Evolutionary conservation across 2,113 vertebrate species (phyloP), one percentile per base, ranked within the genome.

Genomic region (Ramphastos sulfuratus): DNA sequence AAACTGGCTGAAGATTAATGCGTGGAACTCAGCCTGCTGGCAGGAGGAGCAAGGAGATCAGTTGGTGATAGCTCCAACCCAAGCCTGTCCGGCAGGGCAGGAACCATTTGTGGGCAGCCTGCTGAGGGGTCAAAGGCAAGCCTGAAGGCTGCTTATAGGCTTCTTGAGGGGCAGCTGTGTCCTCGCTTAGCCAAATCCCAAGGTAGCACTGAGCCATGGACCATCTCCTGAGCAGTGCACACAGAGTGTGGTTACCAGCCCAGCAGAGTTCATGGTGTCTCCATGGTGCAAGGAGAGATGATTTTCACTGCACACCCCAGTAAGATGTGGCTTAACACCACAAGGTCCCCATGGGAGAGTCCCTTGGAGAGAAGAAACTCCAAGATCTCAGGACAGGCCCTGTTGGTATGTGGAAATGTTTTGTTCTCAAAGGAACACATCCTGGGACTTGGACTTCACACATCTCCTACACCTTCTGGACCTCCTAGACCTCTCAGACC

Each of bases 401-500:
- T 27, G 1, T 69, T 46, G 35, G 14, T 3, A 0, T 0, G 33
- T 69, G 52, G 15, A 71, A 75, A 33, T 4, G 1, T 44, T 72
- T 46, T 78, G 21, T 15, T 64, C 46, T 33, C 65, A 42, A 21
- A 37, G 54, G n/a, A 59, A 16, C 15, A 23, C 0, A 0, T 77
- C 56, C 65, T 21, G 54, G 42, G 21, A n/a, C 30, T 14, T 2
- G 15, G 79, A 25, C 18, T 20, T 66, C 42, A 27, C 24, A 2
- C 25, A 28, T 24, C 24, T 37, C 60, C 23, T 30, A 24, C 24
- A 15, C 58, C 25, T 7, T 27, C 20, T 2, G 15, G 78, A 19
- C 17, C 23, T 65, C 63, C 37, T 27, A 2, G 23, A 37, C 21
- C n/a, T 35, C 58, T 11, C 12, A 21, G 37, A 13, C 56, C 20